Percentiles rank a stretch among this genome's conserved stretches.
These are phyloP conservation scores for Mustela lutreola DNA, from an alignment of 2,113 vertebrate species.

Conservation along the genomic window DNA sequence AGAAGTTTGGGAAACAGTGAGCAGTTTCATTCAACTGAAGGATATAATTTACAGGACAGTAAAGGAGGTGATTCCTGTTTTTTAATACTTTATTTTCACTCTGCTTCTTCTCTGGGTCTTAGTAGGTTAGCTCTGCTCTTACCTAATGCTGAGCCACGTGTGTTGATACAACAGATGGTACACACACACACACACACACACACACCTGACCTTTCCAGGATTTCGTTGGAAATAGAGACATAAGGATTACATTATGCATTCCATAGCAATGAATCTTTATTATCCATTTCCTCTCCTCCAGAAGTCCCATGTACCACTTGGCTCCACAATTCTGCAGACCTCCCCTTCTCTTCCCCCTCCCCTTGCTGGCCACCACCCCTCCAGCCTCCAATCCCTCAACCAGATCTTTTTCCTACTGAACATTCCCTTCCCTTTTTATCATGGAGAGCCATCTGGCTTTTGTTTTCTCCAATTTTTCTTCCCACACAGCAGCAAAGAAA, in stretches of 20 bases:
- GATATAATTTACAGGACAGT: neutral
- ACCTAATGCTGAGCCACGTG: neutral
- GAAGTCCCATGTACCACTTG: neutral
- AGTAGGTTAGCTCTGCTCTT: slow-evolving; percentile 13
- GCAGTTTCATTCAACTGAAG: neutral
- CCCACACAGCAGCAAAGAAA: neutral
- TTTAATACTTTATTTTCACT: neutral
- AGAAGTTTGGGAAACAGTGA: neutral
- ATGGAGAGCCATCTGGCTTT: neutral
- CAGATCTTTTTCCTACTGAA: neutral
- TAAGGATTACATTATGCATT: neutral
- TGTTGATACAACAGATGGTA: neutral
- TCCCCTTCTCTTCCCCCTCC: neutral
- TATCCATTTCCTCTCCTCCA: neutral
- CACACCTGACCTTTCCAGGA: neutral
- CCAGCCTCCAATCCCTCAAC: neutral
- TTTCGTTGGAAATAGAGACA: slow-evolving; percentile 23
- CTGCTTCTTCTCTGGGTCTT: neutral
- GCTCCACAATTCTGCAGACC: neutral
- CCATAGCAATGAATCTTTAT: neutral
- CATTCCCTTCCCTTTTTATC: neutral
- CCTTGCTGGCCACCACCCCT: neutral
- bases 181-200: neutral
- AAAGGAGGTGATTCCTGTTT: neutral
- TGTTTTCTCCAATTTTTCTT: neutral